Evolutionary conservation across 2,113 vertebrate genomes (phyloP), one percentile per base, ranked within the genome.

Genomic region (Trogon melanurus): DNA sequence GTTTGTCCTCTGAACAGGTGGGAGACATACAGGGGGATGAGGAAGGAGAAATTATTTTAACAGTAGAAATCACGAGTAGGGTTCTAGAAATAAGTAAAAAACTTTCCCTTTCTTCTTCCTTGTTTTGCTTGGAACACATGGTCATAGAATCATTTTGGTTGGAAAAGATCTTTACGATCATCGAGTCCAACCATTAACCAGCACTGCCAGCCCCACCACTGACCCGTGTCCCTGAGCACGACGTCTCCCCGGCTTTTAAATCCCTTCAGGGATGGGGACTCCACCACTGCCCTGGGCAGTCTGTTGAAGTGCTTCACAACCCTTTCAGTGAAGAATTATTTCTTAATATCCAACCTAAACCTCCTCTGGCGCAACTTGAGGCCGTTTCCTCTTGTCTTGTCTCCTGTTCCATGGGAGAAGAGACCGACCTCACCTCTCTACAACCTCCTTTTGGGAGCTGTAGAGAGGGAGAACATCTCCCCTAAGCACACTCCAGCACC

Each of bases 261-360:
- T n/a, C 5, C 30, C 11, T 12, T 0, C 34, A 50, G 51, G 51
- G 6, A 12, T 17, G 14, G 50, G 4, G 11, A 38, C 17, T 73
- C 10, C 32, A 30, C 4, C 29, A 4, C 18, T 20, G 13, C 38
- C 58, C 3, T 56, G 58, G 50, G 50, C n/a, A 65, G 19, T 45
- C 4, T 29, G 1, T 47, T 10, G 50, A 69, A 73, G 9, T 6
- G 20, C 10, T 1, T 29, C 1, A 11, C 4, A 16, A 4, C 29
- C 29, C 4, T 41, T 3, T 60, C 11, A 3, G 21, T 11, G 4
- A 4, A 51, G 54, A 15, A 69, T 5, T 36, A 25, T 22, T 36
- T 44, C 53, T 30, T 57, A 11, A n/a, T 10, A 9, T 25, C 54
- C 45, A 60, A 9, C 0, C 38, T 56, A 5, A 32, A 2, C 7